Base-by-base conservation (phyloP, 2,888 invertebrate species). In the Dryocosmus kuriphilus region DNA sequence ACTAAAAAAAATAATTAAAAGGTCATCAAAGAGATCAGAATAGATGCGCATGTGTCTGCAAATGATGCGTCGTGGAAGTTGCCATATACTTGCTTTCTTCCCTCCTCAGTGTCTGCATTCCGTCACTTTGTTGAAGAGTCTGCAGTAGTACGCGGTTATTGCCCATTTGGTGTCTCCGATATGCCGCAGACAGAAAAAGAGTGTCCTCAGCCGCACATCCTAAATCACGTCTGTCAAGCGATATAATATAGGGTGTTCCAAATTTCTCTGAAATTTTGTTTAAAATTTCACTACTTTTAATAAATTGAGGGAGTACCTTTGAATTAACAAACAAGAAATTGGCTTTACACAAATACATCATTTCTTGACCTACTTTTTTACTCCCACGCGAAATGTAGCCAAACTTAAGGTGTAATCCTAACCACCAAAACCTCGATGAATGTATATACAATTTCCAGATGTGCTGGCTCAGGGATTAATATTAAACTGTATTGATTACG, bases 191-290 rank as follows among this genome's bases (percentile, higher is more conserved):
- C 77, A 79, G 65, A 80, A 77, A 80, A 77, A 79, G 75, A 79
- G 73, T 65, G 19, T 65, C 73, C 46, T 79, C 77, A 73, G 67
- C 85, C 86, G 84, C 80, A 77, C 81, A 83, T 84, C 87, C 87
- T 87, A 87, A 88, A 82, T 88, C 86, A 85, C 84, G 5, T 57
- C 57, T 57, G 22, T 24, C 24, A 57, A 57, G 24, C 5, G 4
- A 57, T 14, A 57, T n/a, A n/a, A 46, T 57, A 24, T 11, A 57
- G 22, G 57, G 22, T 22, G 57, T 24, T 57, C 14, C 55, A 24
- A 57, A 57, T 57, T 22, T 57, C 9, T 14, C 14, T 57, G 4
- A 57, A 57, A 57, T 57, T 46, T 51, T n/a, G 38, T 38, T 38
- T 38, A 11, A 38, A 14, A 38, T 3, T 38, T 0, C 3, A 38